Evolutionary conservation across 2,797 vertebrate species (phyloP).

Genomic region (Falco columbarius): DNA sequence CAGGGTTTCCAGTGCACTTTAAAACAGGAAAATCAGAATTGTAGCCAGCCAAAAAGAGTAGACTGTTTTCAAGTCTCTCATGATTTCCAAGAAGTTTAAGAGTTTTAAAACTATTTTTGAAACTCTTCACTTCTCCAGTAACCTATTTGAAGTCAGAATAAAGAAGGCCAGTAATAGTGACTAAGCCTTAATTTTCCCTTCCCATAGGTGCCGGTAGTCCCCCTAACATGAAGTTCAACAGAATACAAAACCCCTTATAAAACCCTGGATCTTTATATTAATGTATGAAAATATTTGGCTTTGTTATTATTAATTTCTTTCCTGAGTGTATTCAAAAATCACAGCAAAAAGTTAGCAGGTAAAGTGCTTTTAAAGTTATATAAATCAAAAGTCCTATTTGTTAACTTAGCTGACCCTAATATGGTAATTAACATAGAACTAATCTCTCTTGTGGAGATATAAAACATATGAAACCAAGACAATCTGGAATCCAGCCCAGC

Average conservation of each 20-base stretch:
- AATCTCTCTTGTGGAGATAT: slow-evolving; percentile 31
- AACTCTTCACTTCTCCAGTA: not conserved
- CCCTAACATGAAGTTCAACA: not conserved
- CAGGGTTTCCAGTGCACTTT: not conserved
- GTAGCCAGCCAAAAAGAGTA: not conserved
- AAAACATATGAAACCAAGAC: slow-evolving; percentile 57
- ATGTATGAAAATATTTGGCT: not conserved
- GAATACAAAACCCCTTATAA: not conserved
- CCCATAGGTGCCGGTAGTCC: not conserved
- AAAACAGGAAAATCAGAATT: not conserved
- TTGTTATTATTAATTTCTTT: not conserved
- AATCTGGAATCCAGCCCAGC: slow-evolving; percentile 54
- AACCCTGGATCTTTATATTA: not conserved
- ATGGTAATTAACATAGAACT: slow-evolving; percentile 68
- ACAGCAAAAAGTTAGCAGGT: not conserved
- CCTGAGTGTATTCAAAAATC: not conserved
- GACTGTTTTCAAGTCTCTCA: not conserved
- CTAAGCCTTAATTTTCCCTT: not conserved
- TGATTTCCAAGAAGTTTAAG: not conserved
- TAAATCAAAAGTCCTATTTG: not conserved
- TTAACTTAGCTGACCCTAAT: slow-evolving; percentile 50
- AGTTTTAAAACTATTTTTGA: not conserved
- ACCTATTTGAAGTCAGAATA: not conserved
- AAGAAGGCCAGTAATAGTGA: not conserved
- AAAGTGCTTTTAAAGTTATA: slow-evolving; percentile 1